Evolutionary conservation across 2,113 vertebrate species (phyloP), one percentile per base, ranked within the genome.

Genomic region (Chaenogobius annularis): DNA sequence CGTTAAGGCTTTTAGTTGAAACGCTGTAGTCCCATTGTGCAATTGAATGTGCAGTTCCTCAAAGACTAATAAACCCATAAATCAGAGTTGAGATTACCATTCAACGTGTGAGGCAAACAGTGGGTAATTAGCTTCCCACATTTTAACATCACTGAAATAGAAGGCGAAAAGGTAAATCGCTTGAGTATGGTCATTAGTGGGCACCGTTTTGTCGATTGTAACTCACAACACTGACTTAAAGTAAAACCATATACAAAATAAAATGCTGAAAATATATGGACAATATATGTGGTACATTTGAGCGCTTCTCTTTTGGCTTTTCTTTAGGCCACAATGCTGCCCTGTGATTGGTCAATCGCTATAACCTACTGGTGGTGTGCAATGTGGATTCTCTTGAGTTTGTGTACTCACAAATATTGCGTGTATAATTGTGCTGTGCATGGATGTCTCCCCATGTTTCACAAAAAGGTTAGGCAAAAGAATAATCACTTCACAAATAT

Each of bases 11-110:
- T 64, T 61, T 35, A 31, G 12, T 35, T 61, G 14, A 31, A 61
- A 61, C 12, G 20, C 22, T 58, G 55, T 26, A 55, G 52, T 55
- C 8, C 58, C 43, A 66, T 56, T 26, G 20, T 58, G 22, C 55
- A 58, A 22, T 58, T 23, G 23, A 58, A 12, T 58, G 55, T 58
- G 22, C 23, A 13, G 20, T 26, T 23, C 55, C 55, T 23, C 55
- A 22, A 58, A 58, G 22, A 58, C 55, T 26, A 58, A 58, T 58
- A 58, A 58, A 58, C 20, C 55, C 55, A 58, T 58, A 58, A 58
- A 58, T 58, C 55, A 23, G 55, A 23, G 20, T 56, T 22, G 22
- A 5, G 3, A 58, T 23, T 58, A 20, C 50, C 17, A 54, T 58
- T 58, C 12, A 22, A 20, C n/a, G n/a, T 20, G 52, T 55, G 52